Conservation (phyloP, 2,888 invertebrate genomes). For the Drosophila lutescens region DNA sequence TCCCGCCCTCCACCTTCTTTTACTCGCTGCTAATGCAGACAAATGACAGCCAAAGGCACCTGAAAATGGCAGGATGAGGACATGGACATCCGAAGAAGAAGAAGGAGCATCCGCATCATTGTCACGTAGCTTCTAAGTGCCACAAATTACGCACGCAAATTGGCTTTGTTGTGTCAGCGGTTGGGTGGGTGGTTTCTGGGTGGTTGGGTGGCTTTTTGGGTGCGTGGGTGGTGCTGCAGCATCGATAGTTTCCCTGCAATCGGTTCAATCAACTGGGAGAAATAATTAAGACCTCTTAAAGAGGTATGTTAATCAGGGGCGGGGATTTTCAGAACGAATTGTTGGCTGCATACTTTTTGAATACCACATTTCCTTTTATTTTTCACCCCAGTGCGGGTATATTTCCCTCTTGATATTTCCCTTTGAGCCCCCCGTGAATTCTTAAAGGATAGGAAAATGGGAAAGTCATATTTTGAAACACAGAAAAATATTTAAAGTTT, state of each 20-base stretch:
- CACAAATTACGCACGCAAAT: constrained; percentile 80
- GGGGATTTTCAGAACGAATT: too few species aligned
- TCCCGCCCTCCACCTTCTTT: background rate
- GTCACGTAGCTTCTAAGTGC: constrained; percentile 73
- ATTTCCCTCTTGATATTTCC: too few species aligned
- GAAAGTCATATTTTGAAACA: too few species aligned
- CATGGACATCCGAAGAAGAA: background rate
- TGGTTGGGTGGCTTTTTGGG: background rate
- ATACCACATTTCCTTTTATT: too few species aligned
- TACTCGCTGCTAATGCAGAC: constrained; percentile 66
- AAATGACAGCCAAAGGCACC: constrained; percentile 72
- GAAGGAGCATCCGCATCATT: constrained; percentile 28
- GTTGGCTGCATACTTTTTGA: too few species aligned
- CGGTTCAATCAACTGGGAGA: constrained; percentile 1
- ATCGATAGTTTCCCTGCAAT: constrained; percentile 46
- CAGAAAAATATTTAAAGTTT: too few species aligned
- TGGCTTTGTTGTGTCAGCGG: constrained; percentile 66
- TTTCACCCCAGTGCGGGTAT: too few species aligned
- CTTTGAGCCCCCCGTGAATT: too few species aligned
- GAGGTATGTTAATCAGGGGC: too few species aligned
- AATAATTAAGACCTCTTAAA: background rate
- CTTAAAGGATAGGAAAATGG: too few species aligned
- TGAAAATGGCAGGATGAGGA: constrained; percentile 36
- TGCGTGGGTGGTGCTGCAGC: constrained; percentile 14
- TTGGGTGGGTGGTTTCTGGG: background rate